Percentiles rank a stretch among this genome's conserved stretches.
phyloP scores from a whole-genome alignment of 2,113 vertebrate species.

The Atrichornis clamosus region DNA sequence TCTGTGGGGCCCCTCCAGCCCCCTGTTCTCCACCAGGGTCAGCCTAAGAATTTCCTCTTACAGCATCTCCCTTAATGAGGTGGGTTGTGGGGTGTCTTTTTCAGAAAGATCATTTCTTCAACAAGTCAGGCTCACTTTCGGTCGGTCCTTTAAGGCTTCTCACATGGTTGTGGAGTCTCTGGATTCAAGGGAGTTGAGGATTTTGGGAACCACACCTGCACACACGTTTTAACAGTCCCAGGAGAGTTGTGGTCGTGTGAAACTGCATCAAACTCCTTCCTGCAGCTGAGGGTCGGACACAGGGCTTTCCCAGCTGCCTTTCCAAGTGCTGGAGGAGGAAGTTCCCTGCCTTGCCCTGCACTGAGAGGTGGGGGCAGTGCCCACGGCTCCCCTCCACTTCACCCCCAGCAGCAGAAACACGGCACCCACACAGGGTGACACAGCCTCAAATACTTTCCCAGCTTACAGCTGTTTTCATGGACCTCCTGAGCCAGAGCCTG shows the following conservation, averaged over 20 bases:
- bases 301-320: neutral
- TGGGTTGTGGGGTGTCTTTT: neutral
- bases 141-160: neutral
- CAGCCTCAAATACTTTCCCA: neutral
- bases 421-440: neutral
- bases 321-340: neutral
- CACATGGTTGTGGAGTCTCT: neutral
- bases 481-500: neutral
- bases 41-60: neutral
- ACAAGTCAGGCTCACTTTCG: neutral
- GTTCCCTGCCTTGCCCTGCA: neutral
- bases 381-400: neutral
- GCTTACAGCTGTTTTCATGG: neutral
- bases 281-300: accelerated
- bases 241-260: neutral
- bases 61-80: accelerated
- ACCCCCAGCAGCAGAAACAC: neutral
- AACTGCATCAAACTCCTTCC: neutral
- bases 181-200: neutral
- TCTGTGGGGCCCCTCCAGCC: neutral
- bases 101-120: neutral
- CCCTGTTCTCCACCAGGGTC: neutral
- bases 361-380: neutral
- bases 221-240: neutral
- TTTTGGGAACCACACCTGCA: neutral